Evolutionary conservation across 2,797 vertebrate genomes (phyloP).

Genomic region (Menidia menidia): DNA sequence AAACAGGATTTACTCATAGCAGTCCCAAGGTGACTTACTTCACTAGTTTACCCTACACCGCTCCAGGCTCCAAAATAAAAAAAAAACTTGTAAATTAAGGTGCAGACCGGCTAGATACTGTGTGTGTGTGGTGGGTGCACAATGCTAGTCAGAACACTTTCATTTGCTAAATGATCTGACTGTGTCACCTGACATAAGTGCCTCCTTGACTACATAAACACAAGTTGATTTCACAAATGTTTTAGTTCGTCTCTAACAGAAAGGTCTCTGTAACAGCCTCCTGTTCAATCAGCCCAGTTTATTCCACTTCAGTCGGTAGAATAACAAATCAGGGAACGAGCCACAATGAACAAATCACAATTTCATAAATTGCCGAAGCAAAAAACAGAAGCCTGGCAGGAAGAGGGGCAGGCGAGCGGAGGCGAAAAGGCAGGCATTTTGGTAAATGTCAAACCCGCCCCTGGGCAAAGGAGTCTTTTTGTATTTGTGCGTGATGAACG

Average conservation of each 20-base stretch:
- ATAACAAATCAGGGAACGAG: slow-evolving; percentile 44
- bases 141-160: slow-evolving; percentile 12
- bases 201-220: slow-evolving; percentile 20
- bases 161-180: slow-evolving; percentile 31
- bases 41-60: slow-evolving; percentile 58
- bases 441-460: slow-evolving; percentile 3
- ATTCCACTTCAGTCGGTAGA: slow-evolving; percentile 39
- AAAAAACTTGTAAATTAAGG: slow-evolving; percentile 69
- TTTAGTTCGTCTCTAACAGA: slow-evolving; percentile 33
- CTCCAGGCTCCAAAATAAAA: slow-evolving; percentile 58
- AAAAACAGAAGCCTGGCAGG: slow-evolving; percentile 50
- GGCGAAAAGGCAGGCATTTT: slow-evolving; percentile 2
- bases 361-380: slow-evolving; percentile 54
- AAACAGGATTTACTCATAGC: slow-evolving; percentile 82
- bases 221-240: slow-evolving; percentile 25
- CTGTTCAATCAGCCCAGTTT: slow-evolving; percentile 40
- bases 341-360: slow-evolving; percentile 52
- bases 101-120: slow-evolving; percentile 39
- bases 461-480: slow-evolving; percentile 23
- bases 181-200: slow-evolving; percentile 32
- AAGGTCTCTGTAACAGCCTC: slow-evolving; percentile 38
- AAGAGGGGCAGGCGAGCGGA: slow-evolving; percentile 8
- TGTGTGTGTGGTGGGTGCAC: slow-evolving; percentile 5
- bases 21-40: slow-evolving; percentile 64
- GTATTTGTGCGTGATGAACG: slow-evolving; percentile 26